Evolutionary conservation across 2,888 invertebrate species (phyloP).

Genomic region (Agrochola lota): DNA sequence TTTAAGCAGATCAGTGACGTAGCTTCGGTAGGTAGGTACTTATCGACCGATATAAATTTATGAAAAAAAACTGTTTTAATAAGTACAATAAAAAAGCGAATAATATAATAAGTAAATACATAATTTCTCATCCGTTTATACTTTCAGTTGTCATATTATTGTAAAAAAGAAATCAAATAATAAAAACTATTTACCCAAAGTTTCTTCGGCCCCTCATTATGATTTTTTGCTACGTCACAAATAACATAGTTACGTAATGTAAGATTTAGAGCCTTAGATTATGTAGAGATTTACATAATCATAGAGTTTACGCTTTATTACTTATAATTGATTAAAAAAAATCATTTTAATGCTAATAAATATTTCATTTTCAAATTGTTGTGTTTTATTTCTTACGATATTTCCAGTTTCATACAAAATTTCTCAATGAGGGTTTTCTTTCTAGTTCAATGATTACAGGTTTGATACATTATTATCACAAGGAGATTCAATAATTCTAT

Average conservation of each 20-base stretch:
- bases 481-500: not conserved
- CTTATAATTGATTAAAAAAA: slow-evolving; percentile 16
- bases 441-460: not conserved
- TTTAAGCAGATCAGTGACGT: not conserved
- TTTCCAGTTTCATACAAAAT: no score
- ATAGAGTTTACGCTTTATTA: slow-evolving; percentile 36
- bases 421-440: not conserved
- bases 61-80: no score
- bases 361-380: slow-evolving; percentile 32
- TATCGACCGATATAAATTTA: not conserved
- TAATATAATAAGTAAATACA: not conserved
- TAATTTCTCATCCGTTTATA: not conserved
- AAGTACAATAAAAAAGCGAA: not conserved
- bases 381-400: slow-evolving; percentile 2
- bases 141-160: not conserved
- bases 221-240: not conserved
- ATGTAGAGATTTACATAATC: slow-evolving; percentile 23
- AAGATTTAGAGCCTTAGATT: slow-evolving; percentile 13
- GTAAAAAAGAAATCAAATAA: not conserved
- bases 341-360: slow-evolving; percentile 35
- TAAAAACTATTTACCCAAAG: not conserved
- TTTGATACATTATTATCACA: not conserved
- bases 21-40: not conserved
- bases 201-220: not conserved
- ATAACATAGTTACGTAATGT: not conserved